A percentile compares a stretch with the other conserved stretches of the same genome.
These are phyloP conservation scores for Bombyx huttoni DNA, from an alignment of 2,888 invertebrate species.

Conservation along the genomic window DNA sequence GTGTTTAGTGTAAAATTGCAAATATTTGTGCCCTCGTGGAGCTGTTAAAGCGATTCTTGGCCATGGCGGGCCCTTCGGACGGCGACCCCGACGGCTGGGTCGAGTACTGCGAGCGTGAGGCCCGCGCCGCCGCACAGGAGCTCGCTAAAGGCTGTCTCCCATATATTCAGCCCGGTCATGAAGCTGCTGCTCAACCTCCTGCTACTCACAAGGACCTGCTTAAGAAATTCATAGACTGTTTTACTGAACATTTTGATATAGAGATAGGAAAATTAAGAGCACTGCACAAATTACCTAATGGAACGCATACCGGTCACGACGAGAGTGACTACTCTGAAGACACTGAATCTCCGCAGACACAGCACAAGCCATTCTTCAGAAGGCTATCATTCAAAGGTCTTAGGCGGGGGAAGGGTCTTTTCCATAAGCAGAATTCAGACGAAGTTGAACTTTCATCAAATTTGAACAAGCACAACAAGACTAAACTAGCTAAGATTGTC, in stretches of 20 bases:
- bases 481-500: constrained; percentile 90
- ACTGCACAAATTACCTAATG: constrained; percentile 57
- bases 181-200: constrained; percentile 73
- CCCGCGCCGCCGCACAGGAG: constrained; percentile 86
- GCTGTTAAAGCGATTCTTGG: constrained; percentile 63
- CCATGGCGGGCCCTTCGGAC: constrained; percentile 72
- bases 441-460: constrained; percentile 81
- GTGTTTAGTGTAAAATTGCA: constrained; percentile 27
- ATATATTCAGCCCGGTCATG: constrained; percentile 80
- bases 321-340: constrained; percentile 83
- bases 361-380: constrained; percentile 87
- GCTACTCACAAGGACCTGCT: constrained; percentile 85
- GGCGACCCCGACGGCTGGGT: constrained; percentile 80
- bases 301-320: constrained; percentile 62
- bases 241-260: constrained; percentile 87
- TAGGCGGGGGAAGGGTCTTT: constrained; percentile 84
- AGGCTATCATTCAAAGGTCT: constrained; percentile 91
- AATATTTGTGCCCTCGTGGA: constrained; percentile 54
- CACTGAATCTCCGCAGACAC: constrained; percentile 83
- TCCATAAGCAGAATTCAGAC: constrained; percentile 92
- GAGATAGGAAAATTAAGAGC: constrained; percentile 75
- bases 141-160: constrained; percentile 90
- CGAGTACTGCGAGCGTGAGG: constrained; percentile 91
- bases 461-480: constrained; percentile 82
- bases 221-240: constrained; percentile 86